These are phyloP conservation scores for Cariama cristata DNA, from an alignment of 2,113 vertebrate species.

Conservation along the genomic window DNA sequence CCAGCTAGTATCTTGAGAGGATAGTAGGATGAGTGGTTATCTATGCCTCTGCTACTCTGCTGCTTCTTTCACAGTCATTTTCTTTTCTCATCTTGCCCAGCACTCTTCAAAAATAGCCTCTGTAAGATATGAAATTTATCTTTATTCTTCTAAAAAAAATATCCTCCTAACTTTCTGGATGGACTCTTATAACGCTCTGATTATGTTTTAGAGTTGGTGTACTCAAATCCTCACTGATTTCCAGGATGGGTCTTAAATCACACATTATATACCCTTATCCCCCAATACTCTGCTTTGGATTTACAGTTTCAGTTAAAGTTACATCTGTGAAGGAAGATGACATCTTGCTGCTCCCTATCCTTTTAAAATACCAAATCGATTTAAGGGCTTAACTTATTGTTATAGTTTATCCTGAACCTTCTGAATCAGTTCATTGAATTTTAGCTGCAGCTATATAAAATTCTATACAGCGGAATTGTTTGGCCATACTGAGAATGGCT, in stretches of 20 bases:
- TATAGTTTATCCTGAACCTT: conserved; percentile 79
- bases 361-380: conserved; percentile 75
- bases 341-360: conserved; percentile 57
- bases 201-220: conserved; percentile 47
- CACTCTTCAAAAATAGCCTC: conserved; percentile 53
- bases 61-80: conserved; percentile 47
- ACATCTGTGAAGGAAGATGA: conserved; percentile 65
- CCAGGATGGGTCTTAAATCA: conserved; percentile 69
- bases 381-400: conserved; percentile 75
- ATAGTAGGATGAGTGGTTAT: conserved; percentile 61
- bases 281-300: conserved; percentile 49
- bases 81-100: conserved; percentile 42
- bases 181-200: background rate
- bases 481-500: conserved; percentile 62
- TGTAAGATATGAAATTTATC: conserved; percentile 51
- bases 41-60: conserved; percentile 36
- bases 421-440: conserved; percentile 82
- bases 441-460: conserved; percentile 79
- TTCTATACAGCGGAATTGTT: conserved; percentile 73
- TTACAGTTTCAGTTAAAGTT: conserved; percentile 75
- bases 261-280: conserved; percentile 42
- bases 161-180: conserved; percentile 49
- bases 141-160: conserved; percentile 34
- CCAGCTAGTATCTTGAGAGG: background rate
- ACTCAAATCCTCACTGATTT: conserved; percentile 66